These are phyloP conservation scores for Clarias macrocephalus DNA, from an alignment of 2,113 vertebrate species.

Conservation along the genomic window DNA sequence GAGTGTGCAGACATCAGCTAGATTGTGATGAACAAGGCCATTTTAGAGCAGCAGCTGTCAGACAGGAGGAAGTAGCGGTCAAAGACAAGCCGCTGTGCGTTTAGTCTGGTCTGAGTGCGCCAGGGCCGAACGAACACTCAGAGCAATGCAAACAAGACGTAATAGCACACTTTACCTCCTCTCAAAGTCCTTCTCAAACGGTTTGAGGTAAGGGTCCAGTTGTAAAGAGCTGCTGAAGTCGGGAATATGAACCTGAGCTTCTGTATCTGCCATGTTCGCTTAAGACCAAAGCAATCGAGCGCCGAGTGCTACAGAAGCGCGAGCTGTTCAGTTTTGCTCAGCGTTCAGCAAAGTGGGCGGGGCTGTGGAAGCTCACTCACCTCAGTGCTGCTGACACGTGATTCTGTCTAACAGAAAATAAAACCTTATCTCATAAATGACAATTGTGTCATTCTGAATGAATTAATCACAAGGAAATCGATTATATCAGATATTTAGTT, in stretches of 20 bases:
- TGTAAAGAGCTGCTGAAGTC: slow-evolving; percentile 67
- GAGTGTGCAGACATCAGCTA: no score
- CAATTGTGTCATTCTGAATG: background rate
- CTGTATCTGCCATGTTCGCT: slow-evolving; percentile 69
- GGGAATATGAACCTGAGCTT: slow-evolving; percentile 68
- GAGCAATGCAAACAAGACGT: slow-evolving; percentile 9
- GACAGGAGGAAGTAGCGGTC: slow-evolving; percentile 6
- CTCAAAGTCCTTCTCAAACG: slow-evolving; percentile 73
- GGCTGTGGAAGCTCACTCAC: background rate
- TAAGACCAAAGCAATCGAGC: slow-evolving; percentile 70
- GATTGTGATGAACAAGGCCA: background rate
- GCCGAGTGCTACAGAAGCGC: slow-evolving; percentile 33
- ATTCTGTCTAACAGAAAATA: background rate
- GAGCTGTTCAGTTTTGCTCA: background rate
- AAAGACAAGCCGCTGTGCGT: background rate
- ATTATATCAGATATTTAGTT: background rate
- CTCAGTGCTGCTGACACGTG: background rate
- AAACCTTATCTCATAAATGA: background rate
- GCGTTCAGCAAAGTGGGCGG: background rate
- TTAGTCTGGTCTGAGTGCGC: background rate
- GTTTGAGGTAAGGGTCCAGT: slow-evolving; percentile 72
- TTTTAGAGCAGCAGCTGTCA: background rate
- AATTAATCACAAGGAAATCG: background rate
- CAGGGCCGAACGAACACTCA: background rate
- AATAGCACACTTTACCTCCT: slow-evolving; percentile 71